Base-by-base conservation (phyloP, 1,140 invertebrate species). In the Scaptomyza montana region DNA sequence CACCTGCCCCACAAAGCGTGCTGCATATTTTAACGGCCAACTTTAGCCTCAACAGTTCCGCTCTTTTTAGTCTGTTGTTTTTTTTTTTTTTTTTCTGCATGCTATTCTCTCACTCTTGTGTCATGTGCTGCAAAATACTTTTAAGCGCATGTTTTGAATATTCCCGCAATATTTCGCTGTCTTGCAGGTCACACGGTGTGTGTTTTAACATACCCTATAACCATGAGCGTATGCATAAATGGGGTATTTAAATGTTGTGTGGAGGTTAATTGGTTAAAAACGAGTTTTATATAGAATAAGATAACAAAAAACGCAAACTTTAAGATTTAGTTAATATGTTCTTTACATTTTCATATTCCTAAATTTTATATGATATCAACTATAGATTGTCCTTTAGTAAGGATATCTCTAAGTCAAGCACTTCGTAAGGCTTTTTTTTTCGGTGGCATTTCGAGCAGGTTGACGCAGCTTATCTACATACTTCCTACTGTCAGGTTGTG, bases 71-170 rank as follows among this genome's bases (percentile, higher is more conserved):
- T 33, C 30, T 33, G 30, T 33, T 4, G 30, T 33, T 5, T 5
- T 33, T 33, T 33, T 25, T 10, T 10, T 10, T 61, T 53, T 56
- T 12, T 30, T 19, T 33, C 5, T 7, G 5, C 30, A 25, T 25
- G 21, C 21, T 25, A 25, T 25, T 3, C 9, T 51, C 47, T 55
- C 64, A 46, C 41, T 55, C 53, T 67, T 56, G 54, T 65, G 66
- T 66, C 74, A 77, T 80, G 74, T 78, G 70, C 82, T 86, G 64
- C 64, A 65, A 80, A 80, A 81, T 81, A 86, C 82, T 80, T 86
- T 86, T 68, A 67, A 86, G 82, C 64, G 84, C 82, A 86, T 87
- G 84, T 87, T 87, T 87, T 87, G 82, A 87, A 87, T 87, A 86
- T 87, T 87, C 82, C 72, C 66, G 81, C 49, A 71, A 86, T 87